A percentile compares a stretch with the other conserved stretches of the same genome.
Conservation (phyloP, 2,888 invertebrate genomes). For the Acrocera orbiculus region DNA sequence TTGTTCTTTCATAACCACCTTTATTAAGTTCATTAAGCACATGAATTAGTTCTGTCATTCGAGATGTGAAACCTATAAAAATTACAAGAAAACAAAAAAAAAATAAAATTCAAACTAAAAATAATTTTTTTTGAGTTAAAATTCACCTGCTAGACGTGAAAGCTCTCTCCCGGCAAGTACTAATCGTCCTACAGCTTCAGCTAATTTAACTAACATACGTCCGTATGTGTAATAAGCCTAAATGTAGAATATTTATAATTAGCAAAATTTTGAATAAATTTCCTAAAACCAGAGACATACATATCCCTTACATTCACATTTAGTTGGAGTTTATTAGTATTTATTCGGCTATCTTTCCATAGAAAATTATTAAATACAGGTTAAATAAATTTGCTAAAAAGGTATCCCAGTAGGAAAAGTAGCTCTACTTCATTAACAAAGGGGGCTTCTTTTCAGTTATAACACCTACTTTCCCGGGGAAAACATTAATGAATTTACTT, state of each 20-base stretch:
- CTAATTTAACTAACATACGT: slow-evolving; percentile 60
- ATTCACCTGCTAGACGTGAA: slow-evolving; percentile 67
- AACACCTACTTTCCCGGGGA: too few species aligned
- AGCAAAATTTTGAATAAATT: too few species aligned
- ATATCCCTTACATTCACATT: too few species aligned
- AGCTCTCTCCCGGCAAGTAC: slow-evolving; percentile 90
- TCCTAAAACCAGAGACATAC: too few species aligned
- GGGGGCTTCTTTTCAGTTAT: too few species aligned
- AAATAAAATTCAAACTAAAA: neutral
- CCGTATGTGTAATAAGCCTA: slow-evolving; percentile 93
- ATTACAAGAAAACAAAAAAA: neutral
- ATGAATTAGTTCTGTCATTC: slow-evolving; percentile 73
- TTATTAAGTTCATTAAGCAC: slow-evolving; percentile 70
- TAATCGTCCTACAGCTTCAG: slow-evolving; percentile 90
- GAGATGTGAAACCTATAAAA: slow-evolving; percentile 66
- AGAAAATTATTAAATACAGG: too few species aligned
- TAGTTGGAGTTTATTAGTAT: too few species aligned
- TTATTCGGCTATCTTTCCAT: too few species aligned
- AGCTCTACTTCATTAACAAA: too few species aligned
- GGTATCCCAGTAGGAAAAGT: too few species aligned
- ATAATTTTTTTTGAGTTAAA: neutral
- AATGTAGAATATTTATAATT: slow-evolving; percentile 10
- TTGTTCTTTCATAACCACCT: slow-evolving; percentile 49
- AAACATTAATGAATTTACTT: too few species aligned
- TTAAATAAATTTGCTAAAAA: too few species aligned